A percentile compares a stretch with the other conserved stretches of the same genome.
Evolutionary conservation across 2,888 invertebrate species (phyloP).

Genomic region (Seladonia tumulorum): DNA sequence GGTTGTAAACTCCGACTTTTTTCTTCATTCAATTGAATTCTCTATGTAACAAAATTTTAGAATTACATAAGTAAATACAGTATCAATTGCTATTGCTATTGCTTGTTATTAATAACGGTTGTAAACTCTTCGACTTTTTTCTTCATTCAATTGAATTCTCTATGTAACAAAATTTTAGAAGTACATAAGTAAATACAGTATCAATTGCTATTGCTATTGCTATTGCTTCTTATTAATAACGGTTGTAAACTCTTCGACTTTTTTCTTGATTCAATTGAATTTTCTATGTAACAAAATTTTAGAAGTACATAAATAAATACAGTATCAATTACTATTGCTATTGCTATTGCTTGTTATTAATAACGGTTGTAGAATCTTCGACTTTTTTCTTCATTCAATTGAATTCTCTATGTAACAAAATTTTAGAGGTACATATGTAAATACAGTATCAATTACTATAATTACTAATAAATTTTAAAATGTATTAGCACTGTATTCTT

Average conservation of each 20-base stretch:
- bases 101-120: not conserved
- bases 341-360: too few species aligned
- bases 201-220: too few species aligned
- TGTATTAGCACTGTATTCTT: not conserved
- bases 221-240: too few species aligned
- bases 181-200: too few species aligned
- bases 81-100: too few species aligned
- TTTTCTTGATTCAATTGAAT: not conserved
- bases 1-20: not conserved
- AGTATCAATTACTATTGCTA: too few species aligned
- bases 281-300: not conserved
- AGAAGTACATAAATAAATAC: not conserved
- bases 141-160: not conserved
- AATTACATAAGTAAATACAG: not conserved
- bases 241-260: not conserved
- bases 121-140: not conserved
- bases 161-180: not conserved
- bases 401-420: not conserved
- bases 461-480: not conserved
- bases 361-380: not conserved
- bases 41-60: not conserved
- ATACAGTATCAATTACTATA: too few species aligned
- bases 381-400: not conserved
- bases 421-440: not conserved
- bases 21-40: not conserved